Base-by-base conservation (phyloP, 37 sponge, comb jelly and placozoan genomes). In the Petrosia ficiformis region DNA sequence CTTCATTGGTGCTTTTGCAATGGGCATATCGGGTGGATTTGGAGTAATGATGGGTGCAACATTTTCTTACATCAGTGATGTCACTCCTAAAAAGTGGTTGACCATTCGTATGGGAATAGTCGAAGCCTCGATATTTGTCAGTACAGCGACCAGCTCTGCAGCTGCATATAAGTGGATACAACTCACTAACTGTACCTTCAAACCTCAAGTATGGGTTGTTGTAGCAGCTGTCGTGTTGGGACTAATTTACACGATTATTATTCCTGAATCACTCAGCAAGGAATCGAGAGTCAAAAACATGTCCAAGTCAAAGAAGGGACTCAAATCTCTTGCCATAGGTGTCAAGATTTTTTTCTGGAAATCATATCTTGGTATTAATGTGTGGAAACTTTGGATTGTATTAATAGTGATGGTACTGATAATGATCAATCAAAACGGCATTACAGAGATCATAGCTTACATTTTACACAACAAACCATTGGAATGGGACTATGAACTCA, bases 51-150 rank as follows among this genome's bases (percentile, higher is more conserved):
- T 88, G 1, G 73, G 59, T 44, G 60, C 77, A 21, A n/a, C 38
- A 32, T 82, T 82, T 29, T n/a, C 89, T 3, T 88, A 88, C 38
- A 30, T 78, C 10, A 24, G 74, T 16, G 89, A 88, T 43, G 38
- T 88, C 33, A 78, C 78, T 39, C 72, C 89, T 5, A 30, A 2
- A 22, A 63, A 43, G 31, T 68, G 71, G 42, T 40, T 66, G 6
- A 88, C 79, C 1, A 19, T 82, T 28, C 72, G 89, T 1, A 71
- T 88, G 44, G 83, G 74, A 38, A 3, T 88, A 36, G 73, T 58
- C 1, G 79, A 70, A 37, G 38, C 79, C 1, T 68, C 68, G 59
- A 10, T 82, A 25, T 25, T 89, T 26, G 66, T 74, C 64, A 80
- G 67, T n/a, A 65, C 68, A 10, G 2, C 83, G 14, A 40, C 69